Evolutionary conservation across 2,888 invertebrate species (phyloP), one percentile per base, ranked within the genome.

Genomic region (Troides oblongomaculatus): DNA sequence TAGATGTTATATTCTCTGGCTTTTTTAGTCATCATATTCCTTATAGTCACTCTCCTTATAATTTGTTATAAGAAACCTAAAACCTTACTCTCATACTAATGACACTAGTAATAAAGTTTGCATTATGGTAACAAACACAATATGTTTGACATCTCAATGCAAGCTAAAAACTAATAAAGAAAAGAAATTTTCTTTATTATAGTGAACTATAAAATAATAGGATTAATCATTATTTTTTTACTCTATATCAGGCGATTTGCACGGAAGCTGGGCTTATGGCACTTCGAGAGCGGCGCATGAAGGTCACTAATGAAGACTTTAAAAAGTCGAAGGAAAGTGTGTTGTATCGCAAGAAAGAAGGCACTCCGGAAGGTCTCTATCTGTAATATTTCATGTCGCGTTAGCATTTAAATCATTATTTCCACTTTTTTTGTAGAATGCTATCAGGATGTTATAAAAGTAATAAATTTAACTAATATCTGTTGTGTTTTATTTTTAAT

Each of bases 291-390:
- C 95, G 99, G 68, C 95, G 99, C 78, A 99, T 99, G 99, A 99
- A 99, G 90, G 99, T 99, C 50, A 99, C 98, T 73, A 99, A 99
- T 92, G 99, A 99, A 88, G 99, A 99, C 90, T 99, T 99, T 88
- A 97, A 98, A 87, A 99, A 99, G 87, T 99, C 99, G 0, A 99
- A 99, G 89, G 99, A 99, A 87, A 99, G 98, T 90, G 99, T 99
- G 43, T 93, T 99, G 64, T 99, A 99, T 85, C 95, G 99, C 72
- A 99, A 99, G 94, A 99, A 99, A 85, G 99, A 99, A 93, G 99
- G 99, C 75, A 99, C 99, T 62, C 99, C 99, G 1, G 99, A 99
- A 93, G 99, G 99, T 76, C 95, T 99, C 69, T 99, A 99, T 93
- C 95, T 99, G 84, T 99, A 97, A 79, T 71, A 64, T 63, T 66